Conservation (phyloP, 2,113 vertebrate genomes). For the Hoplias malabaricus region DNA sequence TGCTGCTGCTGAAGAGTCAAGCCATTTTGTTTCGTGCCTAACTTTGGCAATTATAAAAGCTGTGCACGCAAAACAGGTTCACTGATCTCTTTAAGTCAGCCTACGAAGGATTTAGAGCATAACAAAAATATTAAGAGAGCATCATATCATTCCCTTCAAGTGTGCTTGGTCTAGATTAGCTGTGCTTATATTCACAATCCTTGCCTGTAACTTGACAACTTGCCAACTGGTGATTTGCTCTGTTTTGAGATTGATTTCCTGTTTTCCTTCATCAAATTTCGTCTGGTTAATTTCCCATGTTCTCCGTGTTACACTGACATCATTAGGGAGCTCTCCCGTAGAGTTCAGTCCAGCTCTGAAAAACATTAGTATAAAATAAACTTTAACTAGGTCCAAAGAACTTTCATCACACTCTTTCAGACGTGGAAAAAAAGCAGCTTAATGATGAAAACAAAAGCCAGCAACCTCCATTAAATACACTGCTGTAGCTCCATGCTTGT, state of each 20-base stretch:
- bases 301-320: conserved; percentile 10
- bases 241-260: conserved; percentile 41
- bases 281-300: conserved; percentile 37
- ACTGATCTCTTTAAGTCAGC: no score
- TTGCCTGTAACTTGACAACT: neutral
- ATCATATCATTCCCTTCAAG: no score
- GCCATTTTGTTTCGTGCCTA: no score
- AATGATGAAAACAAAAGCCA: neutral
- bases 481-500: neutral
- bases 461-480: neutral
- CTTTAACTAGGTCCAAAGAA: neutral
- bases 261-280: conserved; percentile 40
- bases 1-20: no score
- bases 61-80: no score
- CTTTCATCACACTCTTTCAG: conserved; percentile 2
- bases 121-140: no score
- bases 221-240: conserved; percentile 41
- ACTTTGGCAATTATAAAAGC: no score
- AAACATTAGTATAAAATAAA: neutral
- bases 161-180: no score
- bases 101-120: no score
- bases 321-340: conserved; percentile 11
- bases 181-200: neutral
- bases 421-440: neutral
- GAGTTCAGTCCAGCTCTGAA: neutral